Percentiles rank a stretch among this genome's conserved stretches.
Evolutionary conservation across 92 coral and sea anemone genomes (phyloP).

Genomic region (Isaurus tuberculatus): DNA sequence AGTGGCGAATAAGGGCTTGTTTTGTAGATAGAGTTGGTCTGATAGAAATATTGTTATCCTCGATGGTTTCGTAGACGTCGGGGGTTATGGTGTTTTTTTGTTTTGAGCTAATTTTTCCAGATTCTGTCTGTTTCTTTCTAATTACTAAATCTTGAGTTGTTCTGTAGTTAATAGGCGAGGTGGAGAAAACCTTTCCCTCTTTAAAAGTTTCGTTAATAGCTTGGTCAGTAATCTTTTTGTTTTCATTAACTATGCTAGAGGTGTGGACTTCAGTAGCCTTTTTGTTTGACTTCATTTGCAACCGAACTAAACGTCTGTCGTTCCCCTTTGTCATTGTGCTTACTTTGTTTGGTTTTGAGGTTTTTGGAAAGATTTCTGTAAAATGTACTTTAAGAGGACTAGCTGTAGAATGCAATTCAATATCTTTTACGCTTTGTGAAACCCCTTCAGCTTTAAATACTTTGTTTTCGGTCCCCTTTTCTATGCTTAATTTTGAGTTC

Average conservation of each 20-base stretch:
- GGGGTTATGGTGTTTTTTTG: neutral
- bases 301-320: neutral
- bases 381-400: neutral
- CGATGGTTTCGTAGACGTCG: conserved; percentile 22
- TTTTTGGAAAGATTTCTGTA: neutral
- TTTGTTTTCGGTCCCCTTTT: neutral
- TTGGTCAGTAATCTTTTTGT: neutral
- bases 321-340: neutral
- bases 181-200: neutral
- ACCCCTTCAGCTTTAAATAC: neutral
- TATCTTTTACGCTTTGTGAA: neutral
- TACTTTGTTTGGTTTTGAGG: neutral
- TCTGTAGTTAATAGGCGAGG: neutral
- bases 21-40: conserved; percentile 4
- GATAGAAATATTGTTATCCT: neutral
- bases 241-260: neutral
- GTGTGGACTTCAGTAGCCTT: neutral
- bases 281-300: neutral
- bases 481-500: neutral
- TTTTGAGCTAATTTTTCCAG: neutral
- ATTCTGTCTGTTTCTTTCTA: neutral
- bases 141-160: neutral
- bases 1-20: neutral
- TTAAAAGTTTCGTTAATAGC: neutral
- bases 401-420: neutral